Evolutionary conservation across 2,113 vertebrate genomes (phyloP), one percentile per base, ranked within the genome.

Genomic region (Nerophis lumbriciformis): DNA sequence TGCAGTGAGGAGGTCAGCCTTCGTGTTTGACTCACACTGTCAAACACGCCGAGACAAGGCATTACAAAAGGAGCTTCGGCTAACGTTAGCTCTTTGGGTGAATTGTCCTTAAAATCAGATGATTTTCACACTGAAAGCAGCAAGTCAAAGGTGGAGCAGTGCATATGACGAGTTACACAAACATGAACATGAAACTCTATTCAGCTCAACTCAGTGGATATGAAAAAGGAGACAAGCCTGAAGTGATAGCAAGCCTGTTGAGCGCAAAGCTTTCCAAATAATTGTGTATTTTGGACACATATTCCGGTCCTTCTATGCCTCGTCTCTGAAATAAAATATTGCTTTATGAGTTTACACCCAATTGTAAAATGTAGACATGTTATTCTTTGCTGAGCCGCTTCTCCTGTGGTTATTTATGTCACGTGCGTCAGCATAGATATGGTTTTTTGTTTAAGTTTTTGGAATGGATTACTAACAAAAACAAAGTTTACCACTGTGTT

Each of bases 281-380:
- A 80, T 75, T 88, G 85, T 86, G 86, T 87, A 83, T 69, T 69
- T 78, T 88, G 87, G 85, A 84, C 59, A 48, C 72, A 61, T 65
- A 49, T 61, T 76, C 65, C 39, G 57, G 61, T 76, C 63, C 36
- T 77, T 72, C 77, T 75, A 55, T 61, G 61, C 68, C 66, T 63
- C 48, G 42, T 48, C 61, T 59, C 45, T 59, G 72, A 68, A 59
- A 80, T 83, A 83, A 77, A 85, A 81, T 75, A 82, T 66, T 14
- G 66, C 69, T 80, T 82, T 79, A 87, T 75, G 71, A 82, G 82
- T 77, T 78, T 77, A 76, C 73, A 78, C 73, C 76, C 79, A 77
- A 78, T 79, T 77, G 68, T 57, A 72, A 75, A 82, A 84, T 83
- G 78, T 82, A 66, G 72, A 82, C 59, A 77, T 62, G 76, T 69